Evolutionary conservation across 1,140 invertebrate genomes (phyloP), one percentile per base, ranked within the genome.

Genomic region (Stegodyphus dumicola): DNA sequence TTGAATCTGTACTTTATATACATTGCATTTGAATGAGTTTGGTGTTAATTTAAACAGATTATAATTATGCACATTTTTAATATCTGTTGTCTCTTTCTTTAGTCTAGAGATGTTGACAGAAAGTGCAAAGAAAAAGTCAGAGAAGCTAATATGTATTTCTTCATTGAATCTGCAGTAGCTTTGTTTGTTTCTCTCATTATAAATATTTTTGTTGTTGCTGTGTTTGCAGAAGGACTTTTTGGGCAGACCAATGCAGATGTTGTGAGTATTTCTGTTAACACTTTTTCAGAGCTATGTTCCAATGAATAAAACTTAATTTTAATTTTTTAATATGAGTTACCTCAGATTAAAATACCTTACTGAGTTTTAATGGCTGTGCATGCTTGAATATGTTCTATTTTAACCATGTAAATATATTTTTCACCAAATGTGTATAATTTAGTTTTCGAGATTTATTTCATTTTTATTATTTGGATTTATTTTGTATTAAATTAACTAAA

Each of bases 141-240:
- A 87, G 96, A 97, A 90, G 96, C 96, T 3, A 98, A 97, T 91
- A 93, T 93, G 89, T 98, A 98, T 91, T 97, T 94, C 90, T 96
- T 97, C 86, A 93, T 97, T 87, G 96, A 98, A 91, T 94, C 95
- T 11, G 91, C 92, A 5, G 92, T 98, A 76, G 96, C 96, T 11
- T 90, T 98, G 2, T 93, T 96, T 87, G 92, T 96, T 6, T 97
- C 96, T 17, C 96, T 98, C 88, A 89, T 97, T 51, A 97, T 98
- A 80, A 98, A 98, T 90, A 93, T 98, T 9, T 96, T 97, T 91
- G 96, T 98, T 9, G 95, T 97, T 0, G 90, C 95, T 7, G 96
- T 98, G 7, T 98, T 98, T 91, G 96, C 95, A 64, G 92, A 95
- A 90, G 96, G 95, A 56, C 92, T 97, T 87, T 96, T 93, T 89